Evolutionary conservation across 2,113 vertebrate species (phyloP).

Genomic region (Columba janthina): DNA sequence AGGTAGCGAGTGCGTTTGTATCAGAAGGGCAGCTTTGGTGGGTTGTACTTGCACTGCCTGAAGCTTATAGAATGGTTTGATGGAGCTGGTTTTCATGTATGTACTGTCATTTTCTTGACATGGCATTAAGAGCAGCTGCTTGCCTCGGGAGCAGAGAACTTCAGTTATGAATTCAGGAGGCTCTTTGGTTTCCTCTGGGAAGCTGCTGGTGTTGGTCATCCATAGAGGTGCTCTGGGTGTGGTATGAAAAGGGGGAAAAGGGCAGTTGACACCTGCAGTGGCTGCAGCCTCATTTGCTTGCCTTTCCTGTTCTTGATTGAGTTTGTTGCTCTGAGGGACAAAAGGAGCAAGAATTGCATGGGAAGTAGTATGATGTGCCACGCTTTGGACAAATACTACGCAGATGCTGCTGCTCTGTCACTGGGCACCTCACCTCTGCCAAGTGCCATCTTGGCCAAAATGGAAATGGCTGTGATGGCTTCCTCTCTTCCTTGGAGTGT

Average conservation of each 20-base stretch:
- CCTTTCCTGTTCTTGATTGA: conserved; percentile 19
- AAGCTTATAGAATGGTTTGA: neutral
- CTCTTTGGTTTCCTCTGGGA: neutral
- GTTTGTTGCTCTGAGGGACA: neutral
- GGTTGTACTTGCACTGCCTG: neutral
- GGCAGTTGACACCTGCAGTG: neutral
- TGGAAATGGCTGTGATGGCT: neutral
- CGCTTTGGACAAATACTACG: neutral
- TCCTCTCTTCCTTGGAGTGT: neutral
- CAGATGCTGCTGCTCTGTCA: neutral
- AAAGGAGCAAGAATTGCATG: neutral
- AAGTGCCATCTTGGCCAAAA: neutral
- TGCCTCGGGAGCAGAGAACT: neutral
- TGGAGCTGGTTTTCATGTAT: neutral
- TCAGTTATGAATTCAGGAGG: neutral
- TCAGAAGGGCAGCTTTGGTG: neutral
- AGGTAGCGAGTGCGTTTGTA: neutral
- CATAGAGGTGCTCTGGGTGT: neutral
- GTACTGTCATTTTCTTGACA: neutral
- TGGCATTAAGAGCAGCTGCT: neutral
- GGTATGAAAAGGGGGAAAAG: neutral
- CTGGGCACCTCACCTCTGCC: neutral
- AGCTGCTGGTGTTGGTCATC: neutral
- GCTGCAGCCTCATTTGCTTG: neutral
- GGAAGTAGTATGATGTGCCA: neutral